Base-by-base conservation (phyloP, 1,140 invertebrate species). In the Brachionus plicatilis region DNA sequence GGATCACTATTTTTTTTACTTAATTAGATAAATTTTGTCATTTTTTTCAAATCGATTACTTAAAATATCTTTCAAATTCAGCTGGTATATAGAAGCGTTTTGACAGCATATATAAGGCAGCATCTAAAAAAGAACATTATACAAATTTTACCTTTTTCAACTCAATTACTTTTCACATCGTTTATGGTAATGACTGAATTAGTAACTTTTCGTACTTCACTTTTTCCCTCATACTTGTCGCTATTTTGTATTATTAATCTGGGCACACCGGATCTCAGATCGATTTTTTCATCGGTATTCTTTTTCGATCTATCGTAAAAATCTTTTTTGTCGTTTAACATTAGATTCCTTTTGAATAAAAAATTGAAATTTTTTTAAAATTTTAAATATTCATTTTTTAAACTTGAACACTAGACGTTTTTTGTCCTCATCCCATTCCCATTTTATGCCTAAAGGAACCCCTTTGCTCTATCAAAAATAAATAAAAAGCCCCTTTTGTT, bases 121-220 rank as follows among this genome's bases (percentile, higher is more conserved):
- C 79, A 12, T 82, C 79, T 82, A n/a, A 20, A 45, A 82, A 68
- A 60, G 8, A 80, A 41, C 9, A 29, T 17, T 27, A 45, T 41
- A 65, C 20, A 82, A 68, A 50, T 50, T 29, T 75, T 41, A 17
- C n/a, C 41, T 14, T 75, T 75, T 37, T 14, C 3, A 33, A 68
- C 14, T 80, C n/a, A 80, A 56, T 33, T 65, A 82, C 79, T 82
- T 82, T 82, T 82, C 3, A 82, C 79, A 27, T 82, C 79, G 20
- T 82, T 68, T 43, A 82, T 82, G 9, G 79, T 65, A 27, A 82
- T 37, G n/a, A 82, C 24, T 9, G 53, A 20, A 68, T 82, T 68
- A 24, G 33, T 12, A 29, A 56, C 27, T 41, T 47, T 60, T 41
- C 53, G 12, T 20, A 37, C 12, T 82, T 82, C 53, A n/a, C n/a